Evolutionary conservation across 2,797 vertebrate genomes (phyloP), one percentile per base, ranked within the genome.

Genomic region (Acanthurus leucopareius): DNA sequence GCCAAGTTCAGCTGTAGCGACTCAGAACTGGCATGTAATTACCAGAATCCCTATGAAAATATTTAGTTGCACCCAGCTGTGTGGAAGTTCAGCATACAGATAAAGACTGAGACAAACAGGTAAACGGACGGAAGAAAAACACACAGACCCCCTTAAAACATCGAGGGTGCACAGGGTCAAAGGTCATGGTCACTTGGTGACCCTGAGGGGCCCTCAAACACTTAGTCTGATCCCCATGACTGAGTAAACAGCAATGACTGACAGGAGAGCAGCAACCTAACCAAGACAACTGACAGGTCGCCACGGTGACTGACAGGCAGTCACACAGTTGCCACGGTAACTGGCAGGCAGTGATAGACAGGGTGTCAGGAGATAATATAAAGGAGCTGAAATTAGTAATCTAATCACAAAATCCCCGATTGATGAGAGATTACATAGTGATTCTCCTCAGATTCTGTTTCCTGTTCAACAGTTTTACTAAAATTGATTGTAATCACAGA

Each of bases 191-290:
- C 60, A 57, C 28, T 20, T 8, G 2, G 35, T 66, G 73, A 86
- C 73, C 68, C 35, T 0, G 6, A 58, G 51, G 54, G 74, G 57
- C 49, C 47, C 78, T 73, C 73, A 81, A 87, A 88, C 79, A 87
- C 60, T 88, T 77, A 69, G 70, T 68, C 54, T 75, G 80, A 89
- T 77, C 81, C 65, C 70, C 73, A 57, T 64, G 79, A 74, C 86
- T 79, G 72, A 87, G 73, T 59, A 83, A 89, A 86, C 87, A 88
- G 44, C 44, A 45, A 22, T 72, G 84, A 87, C 73, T 87, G 81
- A 77, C 64, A 14, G 62, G 69, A 47, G 64, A 68, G 53, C n/a
- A 2, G 67, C 54, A 42, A 58, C 54, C 59, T n/a, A 15, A 69
- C 76, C 1, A 5, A 38, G 20, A 19, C 14, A 32, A 74, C 78